Base-by-base conservation (phyloP, 2,113 vertebrate genomes). In the Lagopus muta region DNA sequence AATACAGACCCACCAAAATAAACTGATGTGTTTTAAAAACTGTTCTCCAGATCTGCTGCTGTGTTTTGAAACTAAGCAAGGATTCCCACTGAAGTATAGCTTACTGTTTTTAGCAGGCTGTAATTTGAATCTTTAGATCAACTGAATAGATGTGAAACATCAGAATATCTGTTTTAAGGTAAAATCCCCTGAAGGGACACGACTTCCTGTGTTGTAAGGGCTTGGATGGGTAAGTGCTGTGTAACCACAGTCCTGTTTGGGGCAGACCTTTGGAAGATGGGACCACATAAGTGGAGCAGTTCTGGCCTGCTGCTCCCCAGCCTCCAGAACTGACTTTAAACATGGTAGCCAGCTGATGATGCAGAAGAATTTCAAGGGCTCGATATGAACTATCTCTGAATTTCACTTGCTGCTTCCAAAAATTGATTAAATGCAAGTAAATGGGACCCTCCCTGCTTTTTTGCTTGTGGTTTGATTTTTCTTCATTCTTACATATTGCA, bases 1-100 rank as follows among this genome's bases (percentile, higher is more conserved):
- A 99, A 99, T 95, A 99, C 99, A 83, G 99, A 99, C 60, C 99
- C 99, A 52, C 99, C 99, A 43, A 99, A 99, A 97, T 99, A 98
- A 97, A 85, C 47, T 34, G 71, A 52, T 47, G 5, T 30, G 21
- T 87, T 70, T 45, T 17, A 38, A 86, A 69, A 93, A 50, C 50
- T 80, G 4, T 66, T 87, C 54, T 28, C 43, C 40, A 76, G 38
- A n/a, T 27, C 72, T 84, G 34, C 27, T 0, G 0, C 11, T 1
- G 0, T 91, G 7, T 91, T 89, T 52, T 58, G 65, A n/a, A 76
- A 47, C 86, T 89, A 67, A 89, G 1, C 2, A 48, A 66, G 54
- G 82, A 27, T 71, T 69, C 14, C 72, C 69, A 64, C 10, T 34
- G 20, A 90, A 79, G 18, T 67, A 8, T 45, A 54, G 21, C 14